These are phyloP conservation scores for Alethe castanea DNA, from an alignment of 2,113 vertebrate genomes.

Conservation along the genomic window DNA sequence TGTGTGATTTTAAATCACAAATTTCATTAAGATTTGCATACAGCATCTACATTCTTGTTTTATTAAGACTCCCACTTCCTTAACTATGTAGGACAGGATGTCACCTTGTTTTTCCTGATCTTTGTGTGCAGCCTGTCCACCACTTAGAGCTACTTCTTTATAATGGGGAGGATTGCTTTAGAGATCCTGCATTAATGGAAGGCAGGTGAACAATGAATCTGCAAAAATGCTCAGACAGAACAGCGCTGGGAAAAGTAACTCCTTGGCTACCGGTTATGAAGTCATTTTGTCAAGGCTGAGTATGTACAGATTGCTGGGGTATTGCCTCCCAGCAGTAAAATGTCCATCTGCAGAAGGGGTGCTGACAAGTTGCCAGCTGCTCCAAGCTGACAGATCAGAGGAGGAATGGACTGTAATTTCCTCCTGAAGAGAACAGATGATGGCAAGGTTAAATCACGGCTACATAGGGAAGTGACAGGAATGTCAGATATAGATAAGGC, in stretches of 20 bases:
- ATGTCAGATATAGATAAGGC: not conserved
- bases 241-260: not conserved
- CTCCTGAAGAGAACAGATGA: not conserved
- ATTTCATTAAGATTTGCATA: constrained; percentile 21
- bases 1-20: constrained; percentile 45
- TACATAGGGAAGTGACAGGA: not conserved
- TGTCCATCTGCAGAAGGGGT: not conserved
- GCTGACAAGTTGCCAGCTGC: constrained; percentile 17
- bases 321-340: not conserved
- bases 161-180: not conserved
- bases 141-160: not conserved
- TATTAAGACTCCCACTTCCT: not conserved
- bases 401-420: constrained; percentile 22
- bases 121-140: not conserved
- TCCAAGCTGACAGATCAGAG: constrained; percentile 9
- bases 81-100: not conserved
- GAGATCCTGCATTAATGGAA: not conserved
- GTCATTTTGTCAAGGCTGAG: constrained; percentile 3
- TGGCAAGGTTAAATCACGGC: not conserved
- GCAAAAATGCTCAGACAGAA: not conserved
- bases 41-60: not conserved
- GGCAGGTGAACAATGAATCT: not conserved
- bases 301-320: not conserved
- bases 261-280: not conserved
- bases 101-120: not conserved